Base-by-base conservation (phyloP, 2,888 invertebrate species). In the Tenthredo distinguenda region DNA sequence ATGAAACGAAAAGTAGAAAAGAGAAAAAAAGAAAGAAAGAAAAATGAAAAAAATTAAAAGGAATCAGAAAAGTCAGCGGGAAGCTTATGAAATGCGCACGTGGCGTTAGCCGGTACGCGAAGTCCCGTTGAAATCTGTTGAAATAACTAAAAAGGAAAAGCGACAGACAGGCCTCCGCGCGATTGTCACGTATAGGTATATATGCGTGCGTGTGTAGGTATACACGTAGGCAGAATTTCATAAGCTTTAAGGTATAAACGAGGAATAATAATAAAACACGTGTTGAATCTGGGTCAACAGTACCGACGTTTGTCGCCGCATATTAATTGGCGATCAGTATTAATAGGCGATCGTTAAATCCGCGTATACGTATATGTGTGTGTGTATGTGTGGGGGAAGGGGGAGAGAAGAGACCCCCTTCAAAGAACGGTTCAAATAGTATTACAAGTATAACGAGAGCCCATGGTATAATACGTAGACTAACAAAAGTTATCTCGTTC, bases 11-110 rank as follows among this genome's bases (percentile, higher is more conserved):
- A n/a, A 18, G 3, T 9, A 12, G 3, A 40, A 21, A 21, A 81
- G 5, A 40, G 18, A 18, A n/a, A 12, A 21, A 34, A 40, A 37
- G 12, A 58, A 40, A 21, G n/a, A 40, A 15, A 3, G 68, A 65
- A 34, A 12, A 15, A 40, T 50, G 26, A 21, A 26, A n/a, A 26
- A 40, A 15, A 40, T 10, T 21, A 47, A n/a, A 21, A 65, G 65
- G 68, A 83, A 15, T 43, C 47, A 34, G 47, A 68, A 83, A 40
- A 81, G 71, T 83, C 83, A 83, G 83, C 71, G 43, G 26, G 15
- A 83, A 83, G 83, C 83, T 83, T 83, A 83, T 71, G 50, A 71
- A 83, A 83, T 21, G 47, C 55, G 68, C 65, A 31, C 83, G 62
- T 81, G 62, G 37, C 58, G 37, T 37, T 15, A 31, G 31, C 10